phyloP scores from a whole-genome alignment of 2,888 invertebrate species.

The Metalampra italica region DNA sequence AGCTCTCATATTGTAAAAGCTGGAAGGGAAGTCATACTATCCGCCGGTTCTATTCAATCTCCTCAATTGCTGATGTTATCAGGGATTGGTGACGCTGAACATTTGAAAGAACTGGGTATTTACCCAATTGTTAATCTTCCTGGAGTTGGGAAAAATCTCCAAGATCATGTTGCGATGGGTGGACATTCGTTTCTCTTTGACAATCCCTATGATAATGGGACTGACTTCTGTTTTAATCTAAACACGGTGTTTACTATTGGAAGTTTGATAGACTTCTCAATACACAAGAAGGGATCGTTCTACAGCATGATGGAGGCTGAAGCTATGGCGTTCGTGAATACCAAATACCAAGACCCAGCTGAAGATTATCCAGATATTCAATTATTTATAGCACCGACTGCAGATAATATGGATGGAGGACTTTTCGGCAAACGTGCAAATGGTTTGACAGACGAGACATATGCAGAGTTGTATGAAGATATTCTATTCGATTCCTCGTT shows the following conservation, averaged over 20 bases:
- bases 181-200: slow-evolving; percentile 86
- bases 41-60: slow-evolving; percentile 90
- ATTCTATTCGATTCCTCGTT: slow-evolving; percentile 83
- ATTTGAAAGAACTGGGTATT: slow-evolving; percentile 80
- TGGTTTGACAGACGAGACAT: slow-evolving; percentile 82
- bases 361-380: slow-evolving; percentile 90
- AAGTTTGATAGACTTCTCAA: slow-evolving; percentile 80
- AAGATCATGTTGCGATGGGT: slow-evolving; percentile 90
- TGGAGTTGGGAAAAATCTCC: slow-evolving; percentile 89
- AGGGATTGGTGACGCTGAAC: slow-evolving; percentile 85
- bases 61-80: slow-evolving; percentile 93
- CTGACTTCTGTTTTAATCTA: slow-evolving; percentile 82
- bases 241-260: slow-evolving; percentile 80
- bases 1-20: slow-evolving; percentile 77
- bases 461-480: slow-evolving; percentile 83
- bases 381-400: slow-evolving; percentile 85
- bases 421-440: slow-evolving; percentile 83
- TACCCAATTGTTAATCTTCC: slow-evolving; percentile 79
- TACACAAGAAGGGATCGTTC: slow-evolving; percentile 80
- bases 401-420: slow-evolving; percentile 89
- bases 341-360: slow-evolving; percentile 81
- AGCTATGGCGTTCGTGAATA: slow-evolving; percentile 87
- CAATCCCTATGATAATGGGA: slow-evolving; percentile 75
- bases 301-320: slow-evolving; percentile 89
- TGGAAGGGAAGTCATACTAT: slow-evolving; percentile 88